A percentile compares a stretch with the other conserved stretches of the same genome.
phyloP scores from a whole-genome alignment of 2,888 invertebrate species.

The Glaucopsyche alexis region DNA sequence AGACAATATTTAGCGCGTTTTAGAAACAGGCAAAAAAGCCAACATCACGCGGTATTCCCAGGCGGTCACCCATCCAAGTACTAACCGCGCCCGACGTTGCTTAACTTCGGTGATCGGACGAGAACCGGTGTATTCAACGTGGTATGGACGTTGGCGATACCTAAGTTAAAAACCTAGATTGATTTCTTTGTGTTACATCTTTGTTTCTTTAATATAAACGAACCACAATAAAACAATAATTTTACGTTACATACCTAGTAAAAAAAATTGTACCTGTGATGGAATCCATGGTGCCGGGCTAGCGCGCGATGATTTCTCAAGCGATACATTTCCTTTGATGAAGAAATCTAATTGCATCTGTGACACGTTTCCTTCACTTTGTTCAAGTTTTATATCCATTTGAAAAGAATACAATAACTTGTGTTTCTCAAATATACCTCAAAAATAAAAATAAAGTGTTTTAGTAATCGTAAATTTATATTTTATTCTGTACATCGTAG shows the following conservation, averaged over 20 bases:
- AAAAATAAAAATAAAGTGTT: background rate
- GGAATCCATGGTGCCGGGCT: conserved; percentile 88
- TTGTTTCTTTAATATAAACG: no score
- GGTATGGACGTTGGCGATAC: conserved; percentile 36
- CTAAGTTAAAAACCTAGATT: background rate
- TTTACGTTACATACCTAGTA: background rate
- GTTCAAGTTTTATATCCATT: conserved; percentile 91
- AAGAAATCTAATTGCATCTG: conserved; percentile 93
- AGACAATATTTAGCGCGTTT: no score
- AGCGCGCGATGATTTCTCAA: conserved; percentile 84
- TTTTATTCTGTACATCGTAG: background rate
- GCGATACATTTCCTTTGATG: conserved; percentile 89
- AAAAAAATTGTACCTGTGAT: conserved; percentile 58
- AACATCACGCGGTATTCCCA: conserved; percentile 27
- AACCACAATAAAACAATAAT: background rate
- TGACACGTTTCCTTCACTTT: conserved; percentile 81
- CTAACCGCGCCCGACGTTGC: conserved; percentile 58
- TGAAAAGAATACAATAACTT: conserved; percentile 95
- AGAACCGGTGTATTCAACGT: conserved; percentile 41
- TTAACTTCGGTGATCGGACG: conserved; percentile 48
- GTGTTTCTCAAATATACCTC: conserved; percentile 94
- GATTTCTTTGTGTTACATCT: background rate
- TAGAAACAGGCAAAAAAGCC: background rate
- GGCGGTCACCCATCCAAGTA: conserved; percentile 59
- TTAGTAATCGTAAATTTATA: background rate